Evolutionary conservation across 1,140 invertebrate species (phyloP).

Genomic region (Aphaenogaster ashmeadi): DNA sequence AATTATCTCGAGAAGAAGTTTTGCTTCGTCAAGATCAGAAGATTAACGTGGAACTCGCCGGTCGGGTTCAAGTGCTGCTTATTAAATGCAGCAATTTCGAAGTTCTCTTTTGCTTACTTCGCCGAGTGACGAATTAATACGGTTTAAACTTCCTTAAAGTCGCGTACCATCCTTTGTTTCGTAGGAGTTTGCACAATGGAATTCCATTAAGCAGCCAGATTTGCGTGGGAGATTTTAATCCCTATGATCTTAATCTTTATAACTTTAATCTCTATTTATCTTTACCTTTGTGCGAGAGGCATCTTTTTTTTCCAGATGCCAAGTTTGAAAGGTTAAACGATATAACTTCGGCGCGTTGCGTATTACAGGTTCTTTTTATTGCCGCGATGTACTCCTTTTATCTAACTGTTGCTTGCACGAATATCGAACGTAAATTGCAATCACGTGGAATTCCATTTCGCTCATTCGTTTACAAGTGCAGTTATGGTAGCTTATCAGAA

Average conservation of each 20-base stretch:
- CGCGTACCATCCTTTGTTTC: slow-evolving; percentile 57
- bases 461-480: slow-evolving; percentile 25
- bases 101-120: slow-evolving; percentile 58
- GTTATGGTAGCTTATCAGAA: slow-evolving; percentile 29
- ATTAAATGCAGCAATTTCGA: slow-evolving; percentile 59
- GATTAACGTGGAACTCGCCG: slow-evolving; percentile 56
- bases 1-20: slow-evolving; percentile 56
- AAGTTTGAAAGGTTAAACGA: background rate
- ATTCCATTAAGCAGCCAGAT: slow-evolving; percentile 50
- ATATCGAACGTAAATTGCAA: slow-evolving; percentile 57
- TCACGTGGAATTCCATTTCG: slow-evolving; percentile 20
- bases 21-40: slow-evolving; percentile 52
- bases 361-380: slow-evolving; percentile 21
- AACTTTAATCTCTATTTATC: slow-evolving; percentile 35
- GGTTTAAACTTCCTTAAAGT: slow-evolving; percentile 52
- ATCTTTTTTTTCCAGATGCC: background rate
- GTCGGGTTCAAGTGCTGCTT: slow-evolving; percentile 51
- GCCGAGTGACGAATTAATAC: slow-evolving; percentile 60
- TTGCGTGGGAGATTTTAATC: slow-evolving; percentile 32
- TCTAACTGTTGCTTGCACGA: background rate
- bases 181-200: slow-evolving; percentile 27
- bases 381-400: slow-evolving; percentile 10
- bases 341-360: background rate
- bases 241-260: slow-evolving; percentile 24
- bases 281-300: background rate